These are phyloP conservation scores for Drosophila arizonae DNA, from an alignment of 1,140 invertebrate species.

Conservation along the genomic window DNA sequence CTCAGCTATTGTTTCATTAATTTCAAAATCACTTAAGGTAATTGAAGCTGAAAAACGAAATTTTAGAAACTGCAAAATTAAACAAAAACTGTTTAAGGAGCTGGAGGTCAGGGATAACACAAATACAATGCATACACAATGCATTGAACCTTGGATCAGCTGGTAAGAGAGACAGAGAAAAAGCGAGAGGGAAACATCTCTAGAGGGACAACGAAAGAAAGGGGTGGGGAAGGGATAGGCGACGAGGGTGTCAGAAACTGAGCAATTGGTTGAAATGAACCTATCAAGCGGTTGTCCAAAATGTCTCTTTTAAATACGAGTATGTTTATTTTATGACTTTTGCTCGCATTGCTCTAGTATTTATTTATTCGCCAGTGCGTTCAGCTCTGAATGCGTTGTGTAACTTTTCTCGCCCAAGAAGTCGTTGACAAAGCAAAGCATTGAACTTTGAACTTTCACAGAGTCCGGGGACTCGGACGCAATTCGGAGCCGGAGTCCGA, in stretches of 20 bases:
- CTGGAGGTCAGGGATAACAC: background rate
- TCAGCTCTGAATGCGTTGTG: slow-evolving; percentile 60
- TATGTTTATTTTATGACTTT: slow-evolving; percentile 75
- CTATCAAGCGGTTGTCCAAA: slow-evolving; percentile 76
- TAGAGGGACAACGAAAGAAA: background rate
- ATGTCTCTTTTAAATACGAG: slow-evolving; percentile 74
- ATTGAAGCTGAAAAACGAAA: slow-evolving; percentile 20
- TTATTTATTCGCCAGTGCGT: slow-evolving; percentile 67
- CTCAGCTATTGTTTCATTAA: slow-evolving; percentile 2
- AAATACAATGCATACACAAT: slow-evolving; percentile 54
- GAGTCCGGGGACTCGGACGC: background rate
- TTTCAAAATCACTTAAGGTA: slow-evolving; percentile 27
- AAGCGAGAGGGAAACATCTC: too few relatives aligned
- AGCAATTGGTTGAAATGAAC: slow-evolving; percentile 69
- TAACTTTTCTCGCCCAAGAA: slow-evolving; percentile 56
- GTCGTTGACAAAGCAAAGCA: slow-evolving; percentile 61
- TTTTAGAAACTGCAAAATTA: slow-evolving; percentile 18
- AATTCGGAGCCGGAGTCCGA: slow-evolving; percentile 22
- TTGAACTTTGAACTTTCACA: slow-evolving; percentile 71
- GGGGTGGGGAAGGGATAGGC: background rate
- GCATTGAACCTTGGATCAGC: slow-evolving; percentile 51
- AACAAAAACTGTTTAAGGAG: slow-evolving; percentile 14
- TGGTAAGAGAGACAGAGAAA: slow-evolving; percentile 1
- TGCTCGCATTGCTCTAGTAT: slow-evolving; percentile 52
- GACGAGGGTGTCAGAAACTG: background rate